Percentiles rank a stretch among this genome's conserved stretches.
These are phyloP conservation scores for Noctua janthe DNA, from an alignment of 2,888 invertebrate species.

Conservation along the genomic window DNA sequence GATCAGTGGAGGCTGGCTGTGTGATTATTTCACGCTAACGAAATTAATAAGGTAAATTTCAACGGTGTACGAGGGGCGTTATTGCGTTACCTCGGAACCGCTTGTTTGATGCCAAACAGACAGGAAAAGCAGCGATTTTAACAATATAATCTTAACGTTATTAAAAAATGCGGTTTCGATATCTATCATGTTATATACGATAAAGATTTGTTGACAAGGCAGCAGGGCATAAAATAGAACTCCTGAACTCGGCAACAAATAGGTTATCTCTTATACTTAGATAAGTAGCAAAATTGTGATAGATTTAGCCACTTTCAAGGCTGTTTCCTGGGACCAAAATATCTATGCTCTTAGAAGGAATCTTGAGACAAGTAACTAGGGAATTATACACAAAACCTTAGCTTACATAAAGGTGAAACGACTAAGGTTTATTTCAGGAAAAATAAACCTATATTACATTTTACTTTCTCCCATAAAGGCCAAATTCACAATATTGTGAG, in stretches of 20 bases:
- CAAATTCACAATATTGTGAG: conserved; percentile 53
- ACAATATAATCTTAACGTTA: conserved; percentile 50
- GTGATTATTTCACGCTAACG: conserved; percentile 85
- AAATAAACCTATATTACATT: conserved; percentile 29
- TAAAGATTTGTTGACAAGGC: not conserved
- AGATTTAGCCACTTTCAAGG: conserved; percentile 13
- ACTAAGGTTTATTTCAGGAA: conserved; percentile 12
- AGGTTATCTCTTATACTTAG: not conserved
- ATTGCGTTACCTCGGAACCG: conserved; percentile 78
- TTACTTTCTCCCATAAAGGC: conserved; percentile 53
- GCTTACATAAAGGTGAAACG: not conserved
- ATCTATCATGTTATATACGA: not conserved
- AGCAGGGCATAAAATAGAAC: not conserved
- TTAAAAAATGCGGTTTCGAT: conserved; percentile 31
- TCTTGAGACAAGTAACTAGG: conserved; percentile 8
- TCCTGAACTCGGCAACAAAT: not conserved
- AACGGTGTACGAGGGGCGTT: conserved; percentile 77
- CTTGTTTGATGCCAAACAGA: conserved; percentile 79
- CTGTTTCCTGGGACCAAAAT: not conserved
- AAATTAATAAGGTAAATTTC: conserved; percentile 87
- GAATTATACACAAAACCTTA: conserved; percentile 14
- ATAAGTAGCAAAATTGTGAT: not conserved
- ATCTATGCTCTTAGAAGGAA: not conserved
- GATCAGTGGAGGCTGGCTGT: conserved; percentile 80
- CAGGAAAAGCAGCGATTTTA: conserved; percentile 63